Conservation (phyloP, 2,113 vertebrate species). For the Passer domesticus region DNA sequence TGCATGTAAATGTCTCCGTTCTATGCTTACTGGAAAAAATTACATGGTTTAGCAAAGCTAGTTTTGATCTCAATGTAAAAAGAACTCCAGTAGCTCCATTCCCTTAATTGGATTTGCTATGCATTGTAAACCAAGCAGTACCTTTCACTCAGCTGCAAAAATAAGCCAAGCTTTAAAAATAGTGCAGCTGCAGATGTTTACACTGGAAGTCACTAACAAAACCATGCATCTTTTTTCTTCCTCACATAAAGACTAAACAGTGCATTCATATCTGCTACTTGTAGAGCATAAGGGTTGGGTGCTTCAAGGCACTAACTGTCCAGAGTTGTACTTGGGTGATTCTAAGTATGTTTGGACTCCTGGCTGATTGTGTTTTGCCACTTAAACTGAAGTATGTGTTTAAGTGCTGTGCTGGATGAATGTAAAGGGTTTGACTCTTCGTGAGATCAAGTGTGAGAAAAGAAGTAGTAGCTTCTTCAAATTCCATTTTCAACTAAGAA, state of each 20-base stretch:
- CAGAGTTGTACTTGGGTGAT: background rate
- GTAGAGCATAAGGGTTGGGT: background rate
- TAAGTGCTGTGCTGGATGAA: background rate
- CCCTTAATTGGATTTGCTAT: slow-evolving; percentile 75
- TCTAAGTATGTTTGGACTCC: background rate
- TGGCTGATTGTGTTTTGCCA: background rate
- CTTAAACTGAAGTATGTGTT: background rate
- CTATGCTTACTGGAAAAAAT: slow-evolving; percentile 64
- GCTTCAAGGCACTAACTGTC: background rate
- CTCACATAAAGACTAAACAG: background rate
- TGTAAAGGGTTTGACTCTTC: background rate
- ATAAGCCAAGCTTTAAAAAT: slow-evolving; percentile 56
- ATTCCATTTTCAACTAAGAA: background rate
- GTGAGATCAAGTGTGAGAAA: background rate
- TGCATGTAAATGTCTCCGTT: slow-evolving; percentile 46
- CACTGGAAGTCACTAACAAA: background rate
- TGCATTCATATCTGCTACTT: background rate
- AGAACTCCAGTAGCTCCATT: slow-evolving; percentile 61
- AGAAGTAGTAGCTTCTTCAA: background rate
- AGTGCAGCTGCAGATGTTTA: slow-evolving; percentile 32
- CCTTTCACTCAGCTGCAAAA: slow-evolving; percentile 57
- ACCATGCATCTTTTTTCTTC: background rate
- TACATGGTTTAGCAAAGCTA: slow-evolving; percentile 68
- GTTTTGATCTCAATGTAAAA: slow-evolving; percentile 70
- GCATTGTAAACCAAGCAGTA: slow-evolving; percentile 67